Base-by-base conservation (phyloP, 2,113 vertebrate genomes). In the Gracilinanus agilis region DNA sequence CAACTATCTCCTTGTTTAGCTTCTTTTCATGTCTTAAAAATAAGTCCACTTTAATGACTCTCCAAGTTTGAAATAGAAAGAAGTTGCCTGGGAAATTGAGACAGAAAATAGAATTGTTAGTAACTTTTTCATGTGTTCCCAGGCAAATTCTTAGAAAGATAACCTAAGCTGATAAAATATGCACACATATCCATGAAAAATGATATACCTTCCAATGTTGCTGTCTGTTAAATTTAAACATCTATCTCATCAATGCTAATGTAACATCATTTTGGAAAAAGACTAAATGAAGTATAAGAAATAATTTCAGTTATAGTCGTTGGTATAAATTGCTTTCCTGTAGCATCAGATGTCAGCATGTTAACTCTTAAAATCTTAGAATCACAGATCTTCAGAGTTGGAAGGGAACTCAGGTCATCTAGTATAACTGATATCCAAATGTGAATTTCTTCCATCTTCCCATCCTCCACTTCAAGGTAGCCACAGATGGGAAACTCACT, bases 241-340 rank as follows among this genome's bases (percentile, higher is more conserved):
- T 90, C 34, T 21, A 90, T 91, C 44, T 96, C 83, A 16, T 53
- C 89, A 25, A 88, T 91, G 56, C 93, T 92, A 88, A 61, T 29
- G 34, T 61, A 61, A 34, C 27, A 58, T 58, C 93, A 53, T 88
- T 96, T 97, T 93, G 55, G 54, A 94, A 94, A 55, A 24, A 91
- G 21, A 53, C 88, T 24, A n/a, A 58, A 10, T 90, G 40, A 93
- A 44, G 44, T 90, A 34, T 90, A 90, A 61, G 34, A 90, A 44
- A 3, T 95, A 92, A 61, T 92, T 95, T 90, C 90, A 91, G 24
- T 91, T 96, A 95, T 92, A 4, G 21, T 91, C 93, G 90, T 95
- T 95, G 58, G 19, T 11, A 53, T 97, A 95, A 94, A 67, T 61
- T 29, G 10, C 4, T 67, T 67, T 67, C 27, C 25, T 67, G 61